phyloP scores from a whole-genome alignment of 2,888 invertebrate genomes.

The Cantharis flavilabris region DNA sequence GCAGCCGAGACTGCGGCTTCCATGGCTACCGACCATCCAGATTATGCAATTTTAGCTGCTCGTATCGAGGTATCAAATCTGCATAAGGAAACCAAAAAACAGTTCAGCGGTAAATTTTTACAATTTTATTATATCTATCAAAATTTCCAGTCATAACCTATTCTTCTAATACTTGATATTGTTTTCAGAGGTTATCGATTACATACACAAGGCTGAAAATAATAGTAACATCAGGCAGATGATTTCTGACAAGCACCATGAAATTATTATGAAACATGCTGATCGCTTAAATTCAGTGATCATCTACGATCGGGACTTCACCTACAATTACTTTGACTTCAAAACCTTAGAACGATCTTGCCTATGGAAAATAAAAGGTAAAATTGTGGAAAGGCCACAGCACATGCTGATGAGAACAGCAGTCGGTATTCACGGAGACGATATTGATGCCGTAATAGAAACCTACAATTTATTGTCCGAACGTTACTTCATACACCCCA shows the following conservation, averaged over 20 bases:
- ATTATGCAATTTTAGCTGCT: slow-evolving; percentile 89
- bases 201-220: slow-evolving; percentile 78
- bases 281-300: slow-evolving; percentile 92
- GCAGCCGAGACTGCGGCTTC: slow-evolving; percentile 98
- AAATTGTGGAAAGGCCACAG: slow-evolving; percentile 95
- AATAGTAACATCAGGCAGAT: slow-evolving; percentile 71
- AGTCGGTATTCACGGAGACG: slow-evolving; percentile 93
- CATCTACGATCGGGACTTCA: slow-evolving; percentile 95
- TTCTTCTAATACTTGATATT: neutral
- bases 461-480: slow-evolving; percentile 96
- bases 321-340: slow-evolving; percentile 98
- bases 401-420: slow-evolving; percentile 98
- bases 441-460: slow-evolving; percentile 90
- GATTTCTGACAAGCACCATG: slow-evolving; percentile 82
- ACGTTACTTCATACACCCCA: slow-evolving; percentile 96
- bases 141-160: too few species aligned
- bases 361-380: slow-evolving; percentile 85
- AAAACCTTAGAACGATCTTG: slow-evolving; percentile 97
- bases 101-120: slow-evolving; percentile 74
- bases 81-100: slow-evolving; percentile 97
- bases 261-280: slow-evolving; percentile 84
- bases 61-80: slow-evolving; percentile 96
- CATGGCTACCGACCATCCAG: slow-evolving; percentile 96
- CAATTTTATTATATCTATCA: neutral
- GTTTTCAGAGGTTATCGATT: slow-evolving; percentile 88